Evolutionary conservation across 2,888 invertebrate genomes (phyloP).

Genomic region (Sphaeridia pumilis): DNA sequence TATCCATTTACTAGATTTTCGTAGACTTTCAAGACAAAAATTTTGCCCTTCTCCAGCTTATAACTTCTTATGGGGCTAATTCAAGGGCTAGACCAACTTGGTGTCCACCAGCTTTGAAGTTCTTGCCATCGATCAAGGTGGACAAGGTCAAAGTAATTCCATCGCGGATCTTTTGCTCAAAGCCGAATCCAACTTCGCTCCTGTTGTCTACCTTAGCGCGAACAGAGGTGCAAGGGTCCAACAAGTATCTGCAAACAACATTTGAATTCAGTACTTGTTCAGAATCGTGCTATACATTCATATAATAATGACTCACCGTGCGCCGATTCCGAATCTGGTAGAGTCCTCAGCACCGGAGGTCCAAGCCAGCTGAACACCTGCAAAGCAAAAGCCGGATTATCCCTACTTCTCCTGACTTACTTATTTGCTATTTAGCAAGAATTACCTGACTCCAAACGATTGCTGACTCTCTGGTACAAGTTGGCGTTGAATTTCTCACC

Average conservation of each 20-base stretch:
- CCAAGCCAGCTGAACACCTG: slow-evolving; percentile 69
- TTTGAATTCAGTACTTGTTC: no score
- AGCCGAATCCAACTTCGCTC: slow-evolving; percentile 87
- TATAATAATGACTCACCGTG: no score
- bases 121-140: slow-evolving; percentile 88
- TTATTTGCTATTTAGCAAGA: no score
- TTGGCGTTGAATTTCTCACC: slow-evolving; percentile 88
- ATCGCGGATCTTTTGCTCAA: slow-evolving; percentile 84
- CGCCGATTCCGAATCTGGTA: slow-evolving; percentile 82
- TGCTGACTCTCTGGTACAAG: slow-evolving; percentile 82
- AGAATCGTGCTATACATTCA: no score
- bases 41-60: background rate
- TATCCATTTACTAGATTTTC: background rate
- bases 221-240: slow-evolving; percentile 70
- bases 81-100: slow-evolving; percentile 93
- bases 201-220: slow-evolving; percentile 91
- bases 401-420: no score
- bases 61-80: slow-evolving; percentile 66
- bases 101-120: slow-evolving; percentile 95
- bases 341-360: slow-evolving; percentile 69
- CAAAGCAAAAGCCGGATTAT: no score
- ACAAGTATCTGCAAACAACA: slow-evolving; percentile 50
- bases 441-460: slow-evolving; percentile 72
- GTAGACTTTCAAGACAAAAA: background rate
- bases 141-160: slow-evolving; percentile 82